Base-by-base conservation (phyloP, 2,113 vertebrate species). In the Atractosteus spatula region DNA sequence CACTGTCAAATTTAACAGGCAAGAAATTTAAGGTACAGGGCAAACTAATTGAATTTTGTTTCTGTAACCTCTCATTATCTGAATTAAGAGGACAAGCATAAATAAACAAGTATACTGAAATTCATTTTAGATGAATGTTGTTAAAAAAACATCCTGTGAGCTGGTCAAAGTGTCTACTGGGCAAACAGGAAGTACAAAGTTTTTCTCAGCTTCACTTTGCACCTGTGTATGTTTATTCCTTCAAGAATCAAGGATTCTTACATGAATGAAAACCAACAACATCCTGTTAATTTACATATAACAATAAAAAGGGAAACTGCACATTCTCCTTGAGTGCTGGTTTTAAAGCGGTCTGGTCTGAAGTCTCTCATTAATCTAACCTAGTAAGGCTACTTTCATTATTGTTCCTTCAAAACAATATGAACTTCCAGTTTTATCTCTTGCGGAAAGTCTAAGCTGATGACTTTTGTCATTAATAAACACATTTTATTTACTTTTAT, bases 221-320 rank as follows among this genome's bases (percentile, higher is more conserved):
- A 72, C 75, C 80, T 70, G 73, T 77, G 74, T 71, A 68, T 73
- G 69, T 61, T 54, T 57, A 62, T 62, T 62, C 59, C 74, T 65
- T 51, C 10, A 10, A 51, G 47, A 51, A 10, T 51, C 47, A 51
- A 51, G 29, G 47, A 51, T 51, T 10, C 63, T 79, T 77, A 77
- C 67, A 11, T 69, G 79, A 73, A 62, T 66, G 79, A 51, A 10
- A 5, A 51, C 8, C 69, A 80, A 73, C 64, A 68, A 80, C 77
- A 82, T 84, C 83, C 80, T 81, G 82, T 54, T 43, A 74, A 81
- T 81, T 82, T 74, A 75, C 76, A 79, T 78, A 66, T 73, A 51
- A 82, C 79, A 85, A 79, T 75, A 64, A 43, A 55, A 51, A 55
- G 63, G 76, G 71, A 71, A 80, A 70, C 69, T n/a, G n/a, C 63